Percentiles rank a stretch among this genome's conserved stretches.
phyloP scores from a whole-genome alignment of 2,888 invertebrate genomes.

The Tetanocera ferruginea region DNA sequence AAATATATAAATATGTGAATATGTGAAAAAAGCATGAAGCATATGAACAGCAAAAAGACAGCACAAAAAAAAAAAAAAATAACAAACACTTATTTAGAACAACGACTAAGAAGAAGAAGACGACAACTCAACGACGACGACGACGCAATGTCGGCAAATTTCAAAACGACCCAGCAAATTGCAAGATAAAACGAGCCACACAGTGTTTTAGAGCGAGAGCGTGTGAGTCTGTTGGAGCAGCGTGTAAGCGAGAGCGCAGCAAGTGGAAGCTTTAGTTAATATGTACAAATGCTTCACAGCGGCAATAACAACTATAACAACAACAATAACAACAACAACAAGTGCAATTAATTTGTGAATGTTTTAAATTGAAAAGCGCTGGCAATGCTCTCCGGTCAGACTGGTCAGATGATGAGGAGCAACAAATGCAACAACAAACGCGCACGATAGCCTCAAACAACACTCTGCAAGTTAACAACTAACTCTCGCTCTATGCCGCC shows the following conservation, averaged over 20 bases:
- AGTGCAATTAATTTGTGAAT: background rate
- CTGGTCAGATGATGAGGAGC: too few relatives aligned
- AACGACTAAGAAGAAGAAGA: slow-evolving; percentile 1
- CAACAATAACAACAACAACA: background rate
- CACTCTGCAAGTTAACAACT: too few relatives aligned
- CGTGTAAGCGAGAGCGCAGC: background rate
- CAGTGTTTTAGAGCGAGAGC: background rate
- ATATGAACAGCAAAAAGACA: too few relatives aligned
- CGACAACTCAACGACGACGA: slow-evolving; percentile 25
- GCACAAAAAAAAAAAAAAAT: slow-evolving; percentile 11
- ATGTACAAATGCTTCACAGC: background rate
- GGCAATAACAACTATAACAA: slow-evolving; percentile 28
- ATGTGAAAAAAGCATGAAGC: slow-evolving; percentile 10
- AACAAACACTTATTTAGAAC: background rate
- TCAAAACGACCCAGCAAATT: background rate
- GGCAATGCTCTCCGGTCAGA: too few relatives aligned
- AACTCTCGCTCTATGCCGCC: too few relatives aligned
- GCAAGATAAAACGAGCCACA: background rate
- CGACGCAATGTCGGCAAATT: slow-evolving; percentile 36
- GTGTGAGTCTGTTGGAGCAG: background rate
- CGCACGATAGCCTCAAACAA: too few relatives aligned
- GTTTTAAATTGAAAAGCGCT: background rate
- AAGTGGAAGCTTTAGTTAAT: background rate
- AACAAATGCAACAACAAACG: too few relatives aligned
- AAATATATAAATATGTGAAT: slow-evolving; percentile 29